A percentile compares a stretch with the other conserved stretches of the same genome.
These are phyloP conservation scores for Ethmia dodecea DNA, from an alignment of 2,888 invertebrate genomes.

Conservation along the genomic window DNA sequence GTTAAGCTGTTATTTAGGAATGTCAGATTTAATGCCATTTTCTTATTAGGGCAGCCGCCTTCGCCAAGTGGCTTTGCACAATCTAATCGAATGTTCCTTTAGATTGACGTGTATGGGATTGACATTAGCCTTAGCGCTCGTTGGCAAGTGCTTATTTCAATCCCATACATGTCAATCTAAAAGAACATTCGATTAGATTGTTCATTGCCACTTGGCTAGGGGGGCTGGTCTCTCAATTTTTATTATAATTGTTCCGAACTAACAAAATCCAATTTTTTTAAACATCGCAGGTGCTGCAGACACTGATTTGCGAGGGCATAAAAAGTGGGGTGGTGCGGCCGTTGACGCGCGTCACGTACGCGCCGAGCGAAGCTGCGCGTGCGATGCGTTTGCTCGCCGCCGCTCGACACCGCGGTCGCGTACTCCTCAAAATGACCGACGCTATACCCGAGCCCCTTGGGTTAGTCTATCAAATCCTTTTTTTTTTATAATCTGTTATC, in stretches of 20 bases:
- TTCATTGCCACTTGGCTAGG: too few species aligned
- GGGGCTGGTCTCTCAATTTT: background rate
- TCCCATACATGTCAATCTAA: constrained; percentile 28
- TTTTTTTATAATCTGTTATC: too few species aligned
- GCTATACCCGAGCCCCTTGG: too few species aligned
- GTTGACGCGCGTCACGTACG: constrained; percentile 36
- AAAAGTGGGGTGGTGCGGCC: constrained; percentile 46
- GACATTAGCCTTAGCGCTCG: constrained; percentile 25
- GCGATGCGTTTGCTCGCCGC: constrained; percentile 41
- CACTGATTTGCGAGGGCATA: constrained; percentile 42
- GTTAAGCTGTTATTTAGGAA: too few species aligned
- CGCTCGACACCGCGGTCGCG: constrained; percentile 46
- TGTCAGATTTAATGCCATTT: too few species aligned
- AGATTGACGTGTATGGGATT: constrained; percentile 12
- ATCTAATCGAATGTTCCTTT: too few species aligned
- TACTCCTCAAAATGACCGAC: constrained; percentile 34
- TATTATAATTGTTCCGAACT: background rate
- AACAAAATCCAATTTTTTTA: background rate
- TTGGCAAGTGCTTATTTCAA: constrained; percentile 20
- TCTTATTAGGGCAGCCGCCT: too few species aligned
- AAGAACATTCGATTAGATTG: constrained; percentile 9
- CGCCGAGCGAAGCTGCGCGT: constrained; percentile 29
- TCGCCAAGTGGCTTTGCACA: too few species aligned
- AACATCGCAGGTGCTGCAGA: constrained; percentile 30
- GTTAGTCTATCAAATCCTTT: too few species aligned